Conservation (phyloP, 2,113 vertebrate species). For the Cervus canadensis region DNA sequence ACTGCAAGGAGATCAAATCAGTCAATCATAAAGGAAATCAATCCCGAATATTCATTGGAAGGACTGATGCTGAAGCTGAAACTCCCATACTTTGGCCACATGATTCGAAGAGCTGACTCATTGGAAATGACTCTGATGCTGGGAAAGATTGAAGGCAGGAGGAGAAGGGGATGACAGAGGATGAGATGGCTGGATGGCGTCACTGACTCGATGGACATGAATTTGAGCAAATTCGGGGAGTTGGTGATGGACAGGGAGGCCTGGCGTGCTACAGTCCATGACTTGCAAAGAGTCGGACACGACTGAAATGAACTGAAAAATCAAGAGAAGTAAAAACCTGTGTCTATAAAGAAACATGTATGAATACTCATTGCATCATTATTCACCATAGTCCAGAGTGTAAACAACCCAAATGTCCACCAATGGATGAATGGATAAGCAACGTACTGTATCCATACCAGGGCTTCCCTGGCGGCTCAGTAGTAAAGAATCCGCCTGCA, state of each 20-base stretch:
- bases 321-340: not conserved
- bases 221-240: not conserved
- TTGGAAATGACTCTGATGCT: not conserved
- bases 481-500: not conserved
- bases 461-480: not conserved
- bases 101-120: not conserved
- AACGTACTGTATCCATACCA: rapidly evolving
- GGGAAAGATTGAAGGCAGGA: not conserved
- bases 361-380: rapidly evolving
- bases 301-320: not conserved
- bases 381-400: not conserved
- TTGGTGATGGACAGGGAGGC: not conserved
- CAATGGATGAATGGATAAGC: rapidly evolving
- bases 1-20: not conserved
- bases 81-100: not conserved
- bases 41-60: not conserved
- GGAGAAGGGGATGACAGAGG: not conserved
- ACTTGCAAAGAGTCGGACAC: not conserved
- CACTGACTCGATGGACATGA: not conserved
- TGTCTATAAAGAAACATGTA: not conserved
- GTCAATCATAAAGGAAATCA: not conserved
- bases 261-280: not conserved
- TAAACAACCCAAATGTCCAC: no score
- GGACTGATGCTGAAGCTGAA: not conserved
- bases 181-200: not conserved